Conservation (phyloP, 2,113 vertebrate species). For the Verasper variegatus region DNA sequence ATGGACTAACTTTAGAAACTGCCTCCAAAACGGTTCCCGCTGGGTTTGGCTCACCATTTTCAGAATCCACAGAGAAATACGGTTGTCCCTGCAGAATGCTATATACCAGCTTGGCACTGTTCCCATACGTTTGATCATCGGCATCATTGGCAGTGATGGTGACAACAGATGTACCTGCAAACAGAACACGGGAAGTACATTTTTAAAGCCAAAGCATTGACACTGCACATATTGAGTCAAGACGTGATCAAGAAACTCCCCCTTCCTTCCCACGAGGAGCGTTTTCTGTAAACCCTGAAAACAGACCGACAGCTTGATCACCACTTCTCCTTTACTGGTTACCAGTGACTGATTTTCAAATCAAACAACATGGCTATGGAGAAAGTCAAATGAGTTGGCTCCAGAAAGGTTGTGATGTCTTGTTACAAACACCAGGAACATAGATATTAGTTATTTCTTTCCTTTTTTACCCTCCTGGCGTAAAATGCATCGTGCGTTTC, state of each 20-base stretch:
- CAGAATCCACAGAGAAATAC: conserved; percentile 97
- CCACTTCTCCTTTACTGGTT: neutral
- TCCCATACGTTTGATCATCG: conserved; percentile 95
- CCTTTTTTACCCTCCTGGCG: too few species aligned
- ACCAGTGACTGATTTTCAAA: neutral
- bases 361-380: neutral
- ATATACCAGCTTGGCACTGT: conserved; percentile 97
- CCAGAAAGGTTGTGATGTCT: too few species aligned
- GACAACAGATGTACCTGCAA: conserved; percentile 91
- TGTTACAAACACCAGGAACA: too few species aligned
- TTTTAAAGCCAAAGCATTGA: neutral
- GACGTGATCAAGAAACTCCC: neutral
- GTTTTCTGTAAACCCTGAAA: neutral
- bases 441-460: too few species aligned
- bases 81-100: conserved; percentile 98
- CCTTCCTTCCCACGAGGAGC: neutral
- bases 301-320: neutral
- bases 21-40: neutral
- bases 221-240: neutral
- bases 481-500: too few species aligned
- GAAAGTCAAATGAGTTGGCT: neutral
- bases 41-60: conserved; percentile 86
- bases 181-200: neutral
- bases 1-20: conserved; percentile 1
- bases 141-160: conserved; percentile 94